Base-by-base conservation (phyloP, 2,797 vertebrate species). In the Euphonia xanthogaster region DNA sequence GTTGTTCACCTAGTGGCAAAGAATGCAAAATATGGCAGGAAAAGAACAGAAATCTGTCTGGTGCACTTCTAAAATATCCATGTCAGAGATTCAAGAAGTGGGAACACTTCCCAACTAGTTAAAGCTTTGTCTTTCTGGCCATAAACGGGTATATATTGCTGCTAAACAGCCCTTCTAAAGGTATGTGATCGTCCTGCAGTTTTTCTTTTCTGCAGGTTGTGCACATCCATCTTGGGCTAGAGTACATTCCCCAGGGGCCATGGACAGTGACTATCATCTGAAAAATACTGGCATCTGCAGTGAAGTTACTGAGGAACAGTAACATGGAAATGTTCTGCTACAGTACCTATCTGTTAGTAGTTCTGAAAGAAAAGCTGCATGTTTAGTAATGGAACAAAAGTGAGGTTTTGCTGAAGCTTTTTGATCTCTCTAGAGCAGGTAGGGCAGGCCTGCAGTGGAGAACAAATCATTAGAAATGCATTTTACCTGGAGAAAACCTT, bases 241-340 rank as follows among this genome's bases (percentile, higher is more conserved):
- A 72, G 13, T 14, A 30, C 3, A 4, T 65, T 88, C 10, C 28
- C 21, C n/a, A 19, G 35, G 42, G 31, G 10, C 15, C 0, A 0
- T 8, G 24, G 51, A 33, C 63, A 83, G 28, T 54, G 16, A 60
- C 12, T 50, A 42, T 72, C 8, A 67, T 27, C 45, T 80, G 44
- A 82, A 60, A 94, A 74, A 65, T 54, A 33, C 17, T 55, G 44
- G 18, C 16, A 33, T 57, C 23, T 62, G n/a, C 30, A 79, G 14
- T 16, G 42, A 87, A 87, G 8, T 14, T 54, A 75, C 42, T 81
- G 31, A 27, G 28, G 27, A 42, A 42, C 40, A 42, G 40, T 19
- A 42, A 21, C 35, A 37, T 12, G 47, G 62, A 78, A 93, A 77
- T 5, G 12, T 55, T 81, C 55, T 75, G 18, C 53, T 58, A 3